Evolutionary conservation across 2,888 invertebrate genomes (phyloP).

Genomic region (Oxycera nigricornis): DNA sequence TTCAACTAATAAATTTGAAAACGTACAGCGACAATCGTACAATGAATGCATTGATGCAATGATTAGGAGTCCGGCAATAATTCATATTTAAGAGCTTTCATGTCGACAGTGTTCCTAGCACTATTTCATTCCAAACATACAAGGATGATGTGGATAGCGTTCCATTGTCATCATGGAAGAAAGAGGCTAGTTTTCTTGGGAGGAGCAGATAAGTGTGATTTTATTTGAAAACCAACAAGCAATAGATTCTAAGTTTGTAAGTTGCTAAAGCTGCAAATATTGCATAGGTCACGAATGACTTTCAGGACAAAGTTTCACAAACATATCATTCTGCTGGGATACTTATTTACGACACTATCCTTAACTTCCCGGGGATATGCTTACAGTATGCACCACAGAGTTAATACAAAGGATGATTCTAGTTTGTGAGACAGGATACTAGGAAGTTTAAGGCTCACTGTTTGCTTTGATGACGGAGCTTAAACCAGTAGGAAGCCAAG

Average conservation of each 20-base stretch:
- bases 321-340: neutral
- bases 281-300: neutral
- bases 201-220: too few species aligned
- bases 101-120: constrained; percentile 18
- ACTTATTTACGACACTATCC: constrained; percentile 25
- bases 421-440: neutral
- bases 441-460: neutral
- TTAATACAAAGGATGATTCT: neutral
- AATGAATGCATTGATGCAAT: constrained; percentile 21
- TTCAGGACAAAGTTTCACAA: neutral
- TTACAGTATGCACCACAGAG: constrained; percentile 8
- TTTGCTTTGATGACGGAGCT: neutral
- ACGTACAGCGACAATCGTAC: neutral
- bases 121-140: constrained; percentile 13
- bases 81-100: constrained; percentile 19
- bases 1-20: too few species aligned
- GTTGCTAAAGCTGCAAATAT: neutral
- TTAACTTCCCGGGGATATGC: constrained; percentile 21
- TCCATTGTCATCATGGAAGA: too few species aligned
- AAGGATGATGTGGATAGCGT: neutral
- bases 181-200: too few species aligned
- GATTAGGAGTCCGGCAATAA: constrained; percentile 22
- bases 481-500: neutral
- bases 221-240: too few species aligned
- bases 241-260: too few species aligned